phyloP scores from a whole-genome alignment of 2,888 invertebrate genomes.

The Tipula unca region DNA sequence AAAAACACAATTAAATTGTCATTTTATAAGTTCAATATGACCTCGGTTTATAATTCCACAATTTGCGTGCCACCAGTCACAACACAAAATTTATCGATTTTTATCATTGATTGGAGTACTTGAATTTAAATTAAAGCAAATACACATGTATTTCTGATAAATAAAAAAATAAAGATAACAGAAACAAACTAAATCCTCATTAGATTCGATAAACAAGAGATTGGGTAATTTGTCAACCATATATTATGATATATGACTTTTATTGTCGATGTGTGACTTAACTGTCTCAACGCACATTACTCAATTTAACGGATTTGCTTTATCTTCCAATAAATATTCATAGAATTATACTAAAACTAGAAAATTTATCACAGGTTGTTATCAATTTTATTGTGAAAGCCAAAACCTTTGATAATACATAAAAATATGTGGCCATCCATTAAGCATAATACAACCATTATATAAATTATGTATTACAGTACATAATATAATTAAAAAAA shows the following conservation, averaged over 20 bases:
- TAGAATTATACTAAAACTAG: not conserved
- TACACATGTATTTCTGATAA: not conserved
- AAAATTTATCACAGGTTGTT: not conserved
- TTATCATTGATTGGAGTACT: not conserved
- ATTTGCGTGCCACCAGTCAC: not conserved
- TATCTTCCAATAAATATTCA: not conserved
- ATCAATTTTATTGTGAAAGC: not conserved
- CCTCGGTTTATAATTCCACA: not conserved
- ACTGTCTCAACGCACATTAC: not conserved
- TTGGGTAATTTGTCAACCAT: not conserved
- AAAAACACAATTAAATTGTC: not conserved
- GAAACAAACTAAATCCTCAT: not conserved
- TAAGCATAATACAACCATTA: not conserved
- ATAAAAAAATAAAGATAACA: not conserved
- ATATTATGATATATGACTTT: not conserved
- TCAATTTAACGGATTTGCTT: not conserved
- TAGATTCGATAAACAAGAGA: not conserved
- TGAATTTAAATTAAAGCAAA: not conserved
- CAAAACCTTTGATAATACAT: not conserved
- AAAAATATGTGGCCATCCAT: not conserved
- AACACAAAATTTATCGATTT: not conserved
- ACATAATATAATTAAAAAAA: not conserved
- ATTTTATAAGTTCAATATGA: not conserved
- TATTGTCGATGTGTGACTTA: not conserved
- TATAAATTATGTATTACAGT: not conserved